Percentiles rank a stretch among this genome's conserved stretches.
These are phyloP conservation scores for Prochilodus magdalenae DNA, from an alignment of 2,113 vertebrate species.

Conservation along the genomic window DNA sequence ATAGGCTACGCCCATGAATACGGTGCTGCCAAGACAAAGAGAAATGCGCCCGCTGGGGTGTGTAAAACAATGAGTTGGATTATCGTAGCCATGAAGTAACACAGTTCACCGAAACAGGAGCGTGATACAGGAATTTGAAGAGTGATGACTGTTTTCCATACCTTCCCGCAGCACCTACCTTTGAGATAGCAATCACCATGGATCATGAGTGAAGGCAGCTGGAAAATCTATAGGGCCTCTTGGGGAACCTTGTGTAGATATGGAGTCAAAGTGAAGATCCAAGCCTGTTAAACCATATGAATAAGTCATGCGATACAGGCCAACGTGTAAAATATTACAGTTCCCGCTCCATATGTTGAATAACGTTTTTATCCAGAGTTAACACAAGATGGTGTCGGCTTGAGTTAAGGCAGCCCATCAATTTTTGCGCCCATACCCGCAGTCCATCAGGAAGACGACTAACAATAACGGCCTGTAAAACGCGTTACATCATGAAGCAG, in stretches of 20 bases:
- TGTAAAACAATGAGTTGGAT: constrained; percentile 63
- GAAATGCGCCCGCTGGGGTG: constrained; percentile 50
- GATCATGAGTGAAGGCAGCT: constrained; percentile 71
- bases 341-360: constrained; percentile 58
- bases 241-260: constrained; percentile 62
- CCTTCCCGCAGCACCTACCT: constrained; percentile 59
- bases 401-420: constrained; percentile 54
- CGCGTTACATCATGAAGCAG: neutral
- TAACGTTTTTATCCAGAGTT: constrained; percentile 64
- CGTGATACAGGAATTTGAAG: constrained; percentile 60
- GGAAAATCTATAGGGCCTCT: constrained; percentile 72
- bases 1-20: constrained; percentile 30
- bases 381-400: constrained; percentile 51
- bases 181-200: constrained; percentile 64
- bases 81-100: constrained; percentile 59
- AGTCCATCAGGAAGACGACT: constrained; percentile 18
- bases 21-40: constrained; percentile 49
- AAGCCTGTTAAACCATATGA: constrained; percentile 69
- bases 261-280: constrained; percentile 69
- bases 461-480: constrained; percentile 9
- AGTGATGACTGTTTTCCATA: constrained; percentile 69
- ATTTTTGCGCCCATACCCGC: constrained; percentile 33
- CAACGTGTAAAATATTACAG: constrained; percentile 70
- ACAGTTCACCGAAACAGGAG: constrained; percentile 61
- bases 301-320: constrained; percentile 64